Evolutionary conservation across 1,140 invertebrate species (phyloP).

Genomic region (Drosophila erecta): DNA sequence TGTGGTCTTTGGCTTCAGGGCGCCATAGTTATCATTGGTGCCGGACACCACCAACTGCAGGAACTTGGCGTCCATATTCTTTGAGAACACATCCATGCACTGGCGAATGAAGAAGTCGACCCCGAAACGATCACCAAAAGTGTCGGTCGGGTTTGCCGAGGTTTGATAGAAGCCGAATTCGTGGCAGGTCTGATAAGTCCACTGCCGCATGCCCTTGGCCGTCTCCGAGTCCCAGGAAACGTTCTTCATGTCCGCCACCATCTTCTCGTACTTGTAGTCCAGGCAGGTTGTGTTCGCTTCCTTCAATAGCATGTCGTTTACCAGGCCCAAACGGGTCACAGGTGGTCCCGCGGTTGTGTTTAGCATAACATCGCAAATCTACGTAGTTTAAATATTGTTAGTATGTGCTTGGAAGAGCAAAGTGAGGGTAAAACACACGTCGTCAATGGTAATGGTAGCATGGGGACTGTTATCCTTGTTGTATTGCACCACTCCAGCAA

Average conservation of each 20-base stretch:
- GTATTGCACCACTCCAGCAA: constrained; percentile 96
- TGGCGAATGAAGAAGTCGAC: constrained; percentile 92
- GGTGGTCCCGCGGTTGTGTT: constrained; percentile 87
- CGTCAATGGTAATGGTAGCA: constrained; percentile 92
- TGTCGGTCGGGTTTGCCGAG: constrained; percentile 89
- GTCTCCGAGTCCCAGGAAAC: constrained; percentile 88
- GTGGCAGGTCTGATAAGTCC: constrained; percentile 98
- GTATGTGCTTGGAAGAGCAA: neutral
- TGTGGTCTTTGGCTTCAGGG: constrained; percentile 88
- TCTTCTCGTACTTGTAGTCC: constrained; percentile 92
- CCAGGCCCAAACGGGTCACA: constrained; percentile 89
- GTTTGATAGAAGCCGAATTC: constrained; percentile 98
- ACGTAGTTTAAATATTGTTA: neutral
- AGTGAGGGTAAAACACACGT: constrained; percentile 31
- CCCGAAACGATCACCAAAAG: constrained; percentile 92
- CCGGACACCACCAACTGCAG: constrained; percentile 86
- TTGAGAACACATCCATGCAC: constrained; percentile 93
- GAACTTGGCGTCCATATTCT: constrained; percentile 77
- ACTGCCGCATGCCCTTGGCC: constrained; percentile 91
- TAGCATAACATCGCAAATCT: constrained; percentile 91
- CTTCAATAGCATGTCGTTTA: constrained; percentile 90
- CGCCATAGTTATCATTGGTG: constrained; percentile 94
- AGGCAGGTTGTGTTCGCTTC: constrained; percentile 91
- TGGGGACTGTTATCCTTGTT: constrained; percentile 95
- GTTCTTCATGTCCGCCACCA: constrained; percentile 90